Conservation (phyloP, 2,888 invertebrate genomes). For the Apodemia mormo region DNA sequence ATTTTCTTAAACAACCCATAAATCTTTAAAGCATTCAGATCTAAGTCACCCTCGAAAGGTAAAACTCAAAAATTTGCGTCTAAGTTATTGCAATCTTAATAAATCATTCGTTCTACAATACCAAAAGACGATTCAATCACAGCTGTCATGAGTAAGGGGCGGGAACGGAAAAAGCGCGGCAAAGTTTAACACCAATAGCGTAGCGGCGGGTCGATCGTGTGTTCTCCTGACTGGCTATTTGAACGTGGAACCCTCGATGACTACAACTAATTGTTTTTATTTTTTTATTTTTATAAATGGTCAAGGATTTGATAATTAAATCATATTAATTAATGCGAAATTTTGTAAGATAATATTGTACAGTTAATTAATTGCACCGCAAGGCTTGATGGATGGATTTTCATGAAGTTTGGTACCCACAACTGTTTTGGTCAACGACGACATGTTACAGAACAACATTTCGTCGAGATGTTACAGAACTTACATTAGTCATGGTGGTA, state of each 20-base stretch:
- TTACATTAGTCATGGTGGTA: too few relatives aligned
- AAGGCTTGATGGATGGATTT: too few relatives aligned
- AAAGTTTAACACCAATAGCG: constrained; percentile 76
- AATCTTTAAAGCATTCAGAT: background rate
- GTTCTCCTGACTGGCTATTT: constrained; percentile 69
- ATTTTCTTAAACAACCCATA: constrained; percentile 57
- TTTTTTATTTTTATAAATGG: constrained; percentile 29
- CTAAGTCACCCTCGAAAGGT: background rate
- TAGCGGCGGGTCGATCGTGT: constrained; percentile 49
- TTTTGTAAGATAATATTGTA: background rate
- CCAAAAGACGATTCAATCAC: constrained; percentile 66
- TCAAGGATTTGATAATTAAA: constrained; percentile 17
- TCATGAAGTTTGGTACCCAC: too few relatives aligned
- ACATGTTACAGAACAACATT: too few relatives aligned
- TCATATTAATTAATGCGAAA: background rate
- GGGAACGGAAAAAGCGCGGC: constrained; percentile 76
- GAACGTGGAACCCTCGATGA: constrained; percentile 71
- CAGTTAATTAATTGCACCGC: too few relatives aligned
- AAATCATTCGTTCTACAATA: constrained; percentile 59
- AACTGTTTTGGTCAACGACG: too few relatives aligned
- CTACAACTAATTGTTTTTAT: constrained; percentile 49
- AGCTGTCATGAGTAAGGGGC: constrained; percentile 74
- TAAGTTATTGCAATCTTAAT: constrained; percentile 46
- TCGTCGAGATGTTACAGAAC: too few relatives aligned
- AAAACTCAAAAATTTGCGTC: constrained; percentile 6